Evolutionary conservation across 2,888 invertebrate species (phyloP).

Genomic region (Tetropium fuscum): DNA sequence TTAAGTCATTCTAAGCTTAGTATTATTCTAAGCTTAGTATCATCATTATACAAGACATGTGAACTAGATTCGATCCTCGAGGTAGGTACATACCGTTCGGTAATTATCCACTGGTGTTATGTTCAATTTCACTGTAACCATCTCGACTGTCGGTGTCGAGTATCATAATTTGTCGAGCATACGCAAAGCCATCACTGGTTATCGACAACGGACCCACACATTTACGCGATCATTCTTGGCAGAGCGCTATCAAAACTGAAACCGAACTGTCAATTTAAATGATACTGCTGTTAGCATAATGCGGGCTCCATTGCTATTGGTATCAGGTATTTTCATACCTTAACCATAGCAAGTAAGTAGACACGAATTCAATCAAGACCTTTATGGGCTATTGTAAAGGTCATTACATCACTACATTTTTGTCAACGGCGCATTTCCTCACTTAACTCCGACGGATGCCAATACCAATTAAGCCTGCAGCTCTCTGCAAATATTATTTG

Average conservation of each 20-base stretch:
- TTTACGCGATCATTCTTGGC: background rate
- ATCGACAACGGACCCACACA: conserved; percentile 12
- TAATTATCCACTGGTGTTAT: conserved; percentile 38
- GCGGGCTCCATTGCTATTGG: too few species aligned
- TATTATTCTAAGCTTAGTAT: too few species aligned
- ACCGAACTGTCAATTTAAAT: conserved; percentile 8
- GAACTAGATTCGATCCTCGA: background rate
- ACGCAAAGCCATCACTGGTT: conserved; percentile 18
- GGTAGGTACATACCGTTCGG: conserved; percentile 42
- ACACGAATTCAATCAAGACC: too few species aligned
- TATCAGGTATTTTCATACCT: too few species aligned
- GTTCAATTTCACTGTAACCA: conserved; percentile 49
- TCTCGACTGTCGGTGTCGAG: conserved; percentile 33
- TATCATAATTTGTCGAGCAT: conserved; percentile 27
- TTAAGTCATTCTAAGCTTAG: too few species aligned
- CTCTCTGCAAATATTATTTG: too few species aligned
- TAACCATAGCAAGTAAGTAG: too few species aligned
- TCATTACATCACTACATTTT: too few species aligned
- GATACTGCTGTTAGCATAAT: conserved; percentile 8
- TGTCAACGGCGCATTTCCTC: too few species aligned
- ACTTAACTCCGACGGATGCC: too few species aligned
- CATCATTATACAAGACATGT: background rate
- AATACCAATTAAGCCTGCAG: too few species aligned
- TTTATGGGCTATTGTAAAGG: too few species aligned
- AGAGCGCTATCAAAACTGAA: conserved; percentile 16